Percentiles rank a stretch among this genome's conserved stretches.
phyloP scores from a whole-genome alignment of 2,113 vertebrate genomes.

The Cyanoderma ruficeps region DNA sequence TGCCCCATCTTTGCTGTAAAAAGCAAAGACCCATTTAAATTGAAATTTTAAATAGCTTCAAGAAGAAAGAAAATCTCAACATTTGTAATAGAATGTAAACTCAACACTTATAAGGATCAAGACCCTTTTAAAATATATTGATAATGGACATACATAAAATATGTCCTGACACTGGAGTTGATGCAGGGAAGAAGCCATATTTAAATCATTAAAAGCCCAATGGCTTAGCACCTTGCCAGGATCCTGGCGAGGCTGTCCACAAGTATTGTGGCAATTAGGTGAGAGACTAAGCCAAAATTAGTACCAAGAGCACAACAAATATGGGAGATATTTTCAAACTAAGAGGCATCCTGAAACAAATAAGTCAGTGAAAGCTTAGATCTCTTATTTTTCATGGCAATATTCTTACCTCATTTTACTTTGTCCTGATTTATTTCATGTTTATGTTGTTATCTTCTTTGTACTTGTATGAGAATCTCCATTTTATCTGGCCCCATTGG shows the following conservation, averaged over 20 bases:
- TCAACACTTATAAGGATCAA: background rate
- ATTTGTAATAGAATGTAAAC: background rate
- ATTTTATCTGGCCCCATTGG: background rate
- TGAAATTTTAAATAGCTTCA: background rate
- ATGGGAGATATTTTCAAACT: background rate
- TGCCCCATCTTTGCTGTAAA: background rate
- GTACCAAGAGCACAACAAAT: background rate
- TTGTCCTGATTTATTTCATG: background rate
- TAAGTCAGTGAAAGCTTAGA: background rate
- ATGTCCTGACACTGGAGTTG: background rate
- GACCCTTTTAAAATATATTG: background rate
- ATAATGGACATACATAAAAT: background rate
- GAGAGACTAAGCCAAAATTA: background rate
- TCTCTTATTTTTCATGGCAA: background rate
- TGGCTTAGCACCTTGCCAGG: background rate
- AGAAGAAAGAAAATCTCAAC: background rate
- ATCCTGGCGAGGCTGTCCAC: background rate
- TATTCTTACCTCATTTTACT: background rate
- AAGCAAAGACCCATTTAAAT: constrained; percentile 5
- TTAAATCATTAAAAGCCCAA: background rate
- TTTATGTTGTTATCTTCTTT: background rate
- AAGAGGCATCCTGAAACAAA: background rate
- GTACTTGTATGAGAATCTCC: background rate
- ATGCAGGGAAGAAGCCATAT: background rate
- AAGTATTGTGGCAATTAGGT: background rate